Evolutionary conservation across 2,797 vertebrate species (phyloP).

Genomic region (Arctocebus calabarensis): DNA sequence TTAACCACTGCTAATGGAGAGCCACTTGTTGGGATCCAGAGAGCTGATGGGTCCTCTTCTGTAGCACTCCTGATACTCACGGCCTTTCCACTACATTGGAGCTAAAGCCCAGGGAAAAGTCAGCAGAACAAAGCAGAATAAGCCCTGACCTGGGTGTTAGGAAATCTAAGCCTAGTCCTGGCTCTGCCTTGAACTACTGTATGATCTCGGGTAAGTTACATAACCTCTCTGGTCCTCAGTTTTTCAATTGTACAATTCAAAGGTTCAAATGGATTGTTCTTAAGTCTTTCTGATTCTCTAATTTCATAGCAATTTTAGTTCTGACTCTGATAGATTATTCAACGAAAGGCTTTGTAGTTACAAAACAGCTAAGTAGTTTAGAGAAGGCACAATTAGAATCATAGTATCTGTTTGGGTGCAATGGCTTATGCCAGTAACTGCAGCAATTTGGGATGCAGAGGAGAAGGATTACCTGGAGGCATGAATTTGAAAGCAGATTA

Average conservation of each 20-base stretch:
- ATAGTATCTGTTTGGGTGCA: background rate
- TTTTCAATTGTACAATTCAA: slow-evolving; percentile 26
- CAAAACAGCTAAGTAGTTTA: background rate
- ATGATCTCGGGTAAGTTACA: background rate
- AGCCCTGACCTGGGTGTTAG: background rate
- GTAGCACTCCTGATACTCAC: background rate
- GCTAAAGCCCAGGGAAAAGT: background rate
- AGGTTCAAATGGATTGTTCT: slow-evolving; percentile 12
- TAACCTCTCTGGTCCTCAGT: background rate
- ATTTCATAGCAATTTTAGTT: background rate
- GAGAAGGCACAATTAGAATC: background rate
- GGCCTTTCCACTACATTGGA: background rate
- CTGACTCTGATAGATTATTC: background rate
- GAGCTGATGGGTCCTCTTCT: background rate
- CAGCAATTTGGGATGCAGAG: background rate
- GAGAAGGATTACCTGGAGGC: background rate
- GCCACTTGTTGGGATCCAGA: background rate
- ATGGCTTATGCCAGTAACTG: background rate
- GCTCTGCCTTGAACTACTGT: background rate
- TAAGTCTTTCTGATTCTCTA: background rate
- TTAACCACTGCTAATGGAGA: background rate
- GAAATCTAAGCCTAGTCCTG: background rate
- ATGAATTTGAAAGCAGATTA: background rate
- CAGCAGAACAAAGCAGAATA: background rate
- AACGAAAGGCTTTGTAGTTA: background rate